phyloP scores from a whole-genome alignment of 2,888 invertebrate genomes.

The Choreutis nemorana region DNA sequence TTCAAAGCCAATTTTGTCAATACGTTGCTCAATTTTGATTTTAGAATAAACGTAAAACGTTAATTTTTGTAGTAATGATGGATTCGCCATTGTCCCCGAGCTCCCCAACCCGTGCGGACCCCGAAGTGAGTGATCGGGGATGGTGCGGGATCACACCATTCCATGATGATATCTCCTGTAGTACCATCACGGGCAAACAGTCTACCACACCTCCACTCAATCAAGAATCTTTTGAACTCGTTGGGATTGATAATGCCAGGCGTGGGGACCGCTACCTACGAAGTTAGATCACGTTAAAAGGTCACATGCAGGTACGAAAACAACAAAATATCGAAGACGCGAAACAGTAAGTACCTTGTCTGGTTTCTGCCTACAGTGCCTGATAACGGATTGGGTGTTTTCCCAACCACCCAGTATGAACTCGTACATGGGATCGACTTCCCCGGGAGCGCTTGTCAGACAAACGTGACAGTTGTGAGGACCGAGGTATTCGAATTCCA shows the following conservation, averaged over 20 bases:
- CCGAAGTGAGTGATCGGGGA: conserved; percentile 70
- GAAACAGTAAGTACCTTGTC: conserved; percentile 60
- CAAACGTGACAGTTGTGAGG: conserved; percentile 72
- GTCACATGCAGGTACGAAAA: conserved; percentile 9
- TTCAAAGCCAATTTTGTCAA: conserved; percentile 22
- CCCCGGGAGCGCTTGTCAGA: conserved; percentile 59
- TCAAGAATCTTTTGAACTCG: conserved; percentile 62
- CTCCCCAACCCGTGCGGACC: conserved; percentile 71
- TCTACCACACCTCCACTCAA: conserved; percentile 66
- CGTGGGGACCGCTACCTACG: conserved; percentile 66
- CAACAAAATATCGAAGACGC: conserved; percentile 7
- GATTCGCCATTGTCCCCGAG: conserved; percentile 70
- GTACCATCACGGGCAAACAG: conserved; percentile 53
- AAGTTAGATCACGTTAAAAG: conserved; percentile 19
- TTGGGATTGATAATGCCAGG: conserved; percentile 64
- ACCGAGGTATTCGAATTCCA: conserved; percentile 67
- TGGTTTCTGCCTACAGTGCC: conserved; percentile 68
- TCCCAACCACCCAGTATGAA: conserved; percentile 75
- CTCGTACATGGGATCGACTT: conserved; percentile 71
- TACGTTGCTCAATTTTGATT: conserved; percentile 20
- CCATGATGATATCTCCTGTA: conserved; percentile 60
- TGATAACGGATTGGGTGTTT: conserved; percentile 70
- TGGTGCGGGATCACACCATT: conserved; percentile 68
- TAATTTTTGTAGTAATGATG: conserved; percentile 34
- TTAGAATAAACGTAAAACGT: conserved; percentile 52